Evolutionary conservation across 2,797 vertebrate species (phyloP), one percentile per base, ranked within the genome.

Genomic region (Propithecus perrieri): DNA sequence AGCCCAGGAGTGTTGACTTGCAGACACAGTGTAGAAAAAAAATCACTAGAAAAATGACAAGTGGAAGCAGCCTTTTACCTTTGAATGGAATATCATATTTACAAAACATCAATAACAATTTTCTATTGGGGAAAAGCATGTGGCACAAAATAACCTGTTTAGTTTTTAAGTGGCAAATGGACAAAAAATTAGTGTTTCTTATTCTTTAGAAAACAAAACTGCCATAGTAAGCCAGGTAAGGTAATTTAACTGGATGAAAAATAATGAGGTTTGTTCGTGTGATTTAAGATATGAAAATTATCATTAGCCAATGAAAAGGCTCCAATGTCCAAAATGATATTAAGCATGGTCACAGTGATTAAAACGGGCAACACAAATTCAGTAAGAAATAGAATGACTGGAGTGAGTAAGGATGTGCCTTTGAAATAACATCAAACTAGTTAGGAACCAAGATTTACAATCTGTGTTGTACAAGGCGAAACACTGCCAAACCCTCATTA

Each of bases 1-100:
- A 98, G 89, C 97, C 96, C 98, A 98, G 90, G 97, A 97, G 97
- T 97, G 96, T 97, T 97, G 97, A 96, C 89, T 98, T 94, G 71
- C 85, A 97, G 94, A 95, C 89, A 89, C 67, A 65, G 35, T 30
- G 4, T 15, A 88, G 94, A 72, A 89, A 97, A 96, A 96, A 96
- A 96, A 92, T 81, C 94, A 97, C 93, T 69, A 91, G 91, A 96
- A 96, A 96, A 96, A 96, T 95, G 93, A 80, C 93, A 96, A 94
- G 87, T 90, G 75, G 94, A 97, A 94, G 94, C 72, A 89, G 94
- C 46, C 93, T 95, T 96, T 97, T 96, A 96, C 96, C 96, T 97
- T 93, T 96, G 93, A 97, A 95, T 93, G 61, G 80, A 96, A 95
- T 97, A 91, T 79, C 95, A 94, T 63, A 33, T 92, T 91, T 92